Conservation (phyloP, 2,888 invertebrate species). For the Synergus japonicus region DNA sequence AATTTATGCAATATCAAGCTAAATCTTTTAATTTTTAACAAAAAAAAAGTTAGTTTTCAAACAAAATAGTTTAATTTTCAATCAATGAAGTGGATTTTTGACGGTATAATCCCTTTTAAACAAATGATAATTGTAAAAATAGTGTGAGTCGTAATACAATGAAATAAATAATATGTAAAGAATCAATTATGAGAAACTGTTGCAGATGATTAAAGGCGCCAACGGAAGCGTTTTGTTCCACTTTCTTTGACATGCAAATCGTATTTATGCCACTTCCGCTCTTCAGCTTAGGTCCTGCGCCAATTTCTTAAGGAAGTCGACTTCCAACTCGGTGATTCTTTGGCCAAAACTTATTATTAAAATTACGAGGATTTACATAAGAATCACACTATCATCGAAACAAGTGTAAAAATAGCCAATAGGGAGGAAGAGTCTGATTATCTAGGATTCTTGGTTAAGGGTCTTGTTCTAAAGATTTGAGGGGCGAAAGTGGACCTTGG, state of each 20-base stretch:
- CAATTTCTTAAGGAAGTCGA: constrained; percentile 34
- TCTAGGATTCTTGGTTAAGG: constrained; percentile 27
- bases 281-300: constrained; percentile 2
- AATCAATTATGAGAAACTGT: constrained; percentile 12
- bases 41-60: too few species aligned
- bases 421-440: constrained; percentile 18
- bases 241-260: constrained; percentile 35
- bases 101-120: too few species aligned
- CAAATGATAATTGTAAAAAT: too few species aligned
- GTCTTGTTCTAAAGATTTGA: constrained; percentile 23
- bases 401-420: constrained; percentile 27
- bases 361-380: constrained; percentile 25
- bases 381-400: constrained; percentile 27
- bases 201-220: constrained; percentile 34
- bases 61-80: too few species aligned
- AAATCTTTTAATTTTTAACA: too few species aligned
- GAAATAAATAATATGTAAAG: not conserved
- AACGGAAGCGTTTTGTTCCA: constrained; percentile 33
- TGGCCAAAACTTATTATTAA: constrained; percentile 35
- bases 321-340: constrained; percentile 25
- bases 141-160: not conserved
- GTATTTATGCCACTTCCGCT: constrained; percentile 39
- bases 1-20: too few species aligned
- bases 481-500: constrained; percentile 23
- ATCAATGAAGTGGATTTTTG: too few species aligned